phyloP scores from a whole-genome alignment of 2,113 vertebrate species.

The Macaca mulatta region DNA sequence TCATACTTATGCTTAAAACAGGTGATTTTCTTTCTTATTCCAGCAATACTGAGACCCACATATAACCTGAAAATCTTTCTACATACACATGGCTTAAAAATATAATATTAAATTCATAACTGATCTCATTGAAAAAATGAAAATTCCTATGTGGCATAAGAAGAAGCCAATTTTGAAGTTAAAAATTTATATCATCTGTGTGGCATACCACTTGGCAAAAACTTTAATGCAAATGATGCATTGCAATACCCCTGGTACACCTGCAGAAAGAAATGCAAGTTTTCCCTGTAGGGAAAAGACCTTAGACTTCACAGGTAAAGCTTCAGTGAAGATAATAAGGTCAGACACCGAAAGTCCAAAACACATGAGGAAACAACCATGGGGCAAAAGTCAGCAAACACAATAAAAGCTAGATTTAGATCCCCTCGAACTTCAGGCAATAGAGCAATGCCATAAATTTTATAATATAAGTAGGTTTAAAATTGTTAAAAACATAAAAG shows the following conservation, averaged over 20 bases:
- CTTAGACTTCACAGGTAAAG: background rate
- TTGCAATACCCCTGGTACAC: background rate
- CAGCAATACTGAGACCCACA: background rate
- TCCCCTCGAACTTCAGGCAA: background rate
- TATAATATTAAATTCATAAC: background rate
- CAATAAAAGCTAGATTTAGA: background rate
- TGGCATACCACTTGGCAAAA: background rate
- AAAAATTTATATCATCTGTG: background rate
- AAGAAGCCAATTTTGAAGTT: background rate
- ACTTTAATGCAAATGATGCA: background rate
- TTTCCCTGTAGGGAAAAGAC: background rate
- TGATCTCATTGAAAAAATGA: background rate
- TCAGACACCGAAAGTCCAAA: background rate
- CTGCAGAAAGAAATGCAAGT: background rate
- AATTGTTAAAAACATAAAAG: background rate
- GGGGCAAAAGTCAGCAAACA: background rate
- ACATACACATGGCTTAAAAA: background rate
- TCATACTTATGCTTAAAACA: background rate
- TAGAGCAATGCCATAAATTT: background rate
- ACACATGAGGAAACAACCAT: background rate
- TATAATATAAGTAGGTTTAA: background rate
- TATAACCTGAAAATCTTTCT: background rate
- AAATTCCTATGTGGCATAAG: background rate
- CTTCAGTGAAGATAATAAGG: background rate
- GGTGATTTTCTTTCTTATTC: background rate